Evolutionary conservation across 1,140 invertebrate species (phyloP).

Genomic region (Frieseomelitta varia): DNA sequence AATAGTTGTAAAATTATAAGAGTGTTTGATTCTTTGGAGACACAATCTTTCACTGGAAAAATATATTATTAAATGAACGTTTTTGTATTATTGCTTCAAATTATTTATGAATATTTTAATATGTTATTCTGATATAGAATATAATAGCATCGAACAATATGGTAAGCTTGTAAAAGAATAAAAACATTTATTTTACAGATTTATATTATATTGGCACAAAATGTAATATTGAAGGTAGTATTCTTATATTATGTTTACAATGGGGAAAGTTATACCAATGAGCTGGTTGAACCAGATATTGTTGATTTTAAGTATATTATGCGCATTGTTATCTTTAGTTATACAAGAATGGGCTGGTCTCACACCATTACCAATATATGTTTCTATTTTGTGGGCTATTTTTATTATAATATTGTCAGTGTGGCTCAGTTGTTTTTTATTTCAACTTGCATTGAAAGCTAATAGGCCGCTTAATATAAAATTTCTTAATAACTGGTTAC

Average conservation of each 20-base stretch:
- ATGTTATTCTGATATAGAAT: no score
- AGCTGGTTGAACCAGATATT: conserved; percentile 75
- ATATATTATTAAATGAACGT: not conserved
- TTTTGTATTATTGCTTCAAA: not conserved
- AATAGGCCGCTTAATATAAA: conserved; percentile 66
- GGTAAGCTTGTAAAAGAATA: not conserved
- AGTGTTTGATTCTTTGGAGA: not conserved
- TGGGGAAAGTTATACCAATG: conserved; percentile 72
- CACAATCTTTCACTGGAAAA: not conserved
- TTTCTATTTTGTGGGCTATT: conserved; percentile 74
- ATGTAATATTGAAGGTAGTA: conserved; percentile 46
- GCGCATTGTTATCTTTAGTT: conserved; percentile 67
- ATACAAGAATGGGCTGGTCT: conserved; percentile 69
- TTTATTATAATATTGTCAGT: conserved; percentile 70
- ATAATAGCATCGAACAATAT: not conserved
- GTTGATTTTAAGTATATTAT: conserved; percentile 66
- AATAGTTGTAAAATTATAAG: not conserved
- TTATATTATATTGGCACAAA: conserved; percentile 37
- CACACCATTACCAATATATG: conserved; percentile 69
- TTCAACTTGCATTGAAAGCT: conserved; percentile 73
- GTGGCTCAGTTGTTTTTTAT: conserved; percentile 73
- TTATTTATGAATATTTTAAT: not conserved
- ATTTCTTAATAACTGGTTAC: conserved; percentile 66
- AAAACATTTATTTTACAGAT: conserved; percentile 38
- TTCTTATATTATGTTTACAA: conserved; percentile 37